These are phyloP conservation scores for Cyphomyrus discorhynchus DNA, from an alignment of 2,113 vertebrate genomes.

Conservation along the genomic window DNA sequence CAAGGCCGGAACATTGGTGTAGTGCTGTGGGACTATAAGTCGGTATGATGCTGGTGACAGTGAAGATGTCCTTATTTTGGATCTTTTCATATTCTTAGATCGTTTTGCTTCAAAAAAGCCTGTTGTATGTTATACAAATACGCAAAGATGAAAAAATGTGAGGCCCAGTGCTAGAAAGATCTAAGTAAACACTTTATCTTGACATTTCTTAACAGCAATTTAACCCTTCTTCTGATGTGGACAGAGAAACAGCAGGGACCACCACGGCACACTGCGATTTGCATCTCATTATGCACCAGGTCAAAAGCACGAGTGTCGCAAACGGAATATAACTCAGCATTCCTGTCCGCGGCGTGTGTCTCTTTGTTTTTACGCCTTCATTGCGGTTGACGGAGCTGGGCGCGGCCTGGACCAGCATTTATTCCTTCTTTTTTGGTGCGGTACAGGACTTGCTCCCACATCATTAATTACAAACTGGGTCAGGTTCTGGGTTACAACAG, in stretches of 20 bases:
- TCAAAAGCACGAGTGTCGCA: background rate
- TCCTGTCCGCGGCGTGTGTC: background rate
- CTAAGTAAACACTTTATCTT: slow-evolving; percentile 5
- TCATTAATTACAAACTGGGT: slow-evolving; percentile 25
- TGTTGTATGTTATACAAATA: background rate
- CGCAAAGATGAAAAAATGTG: background rate
- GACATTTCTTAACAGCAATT: slow-evolving; percentile 5
- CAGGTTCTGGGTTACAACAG: slow-evolving; percentile 40
- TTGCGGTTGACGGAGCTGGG: background rate
- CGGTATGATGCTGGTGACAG: background rate
- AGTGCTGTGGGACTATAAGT: background rate
- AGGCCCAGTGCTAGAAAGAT: background rate
- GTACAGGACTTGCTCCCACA: background rate
- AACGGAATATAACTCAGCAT: background rate
- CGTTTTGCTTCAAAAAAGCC: background rate
- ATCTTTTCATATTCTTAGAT: background rate
- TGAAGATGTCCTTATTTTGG: background rate
- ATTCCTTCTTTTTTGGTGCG: background rate
- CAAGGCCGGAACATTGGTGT: background rate
- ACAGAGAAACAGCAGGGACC: background rate
- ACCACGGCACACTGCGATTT: background rate
- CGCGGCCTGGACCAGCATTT: background rate
- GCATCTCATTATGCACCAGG: slow-evolving; percentile 1
- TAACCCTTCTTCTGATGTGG: slow-evolving; percentile 11
- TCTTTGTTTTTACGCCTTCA: background rate